Evolutionary conservation across 2,888 invertebrate species (phyloP).

Genomic region (Strigamia crassipes): DNA sequence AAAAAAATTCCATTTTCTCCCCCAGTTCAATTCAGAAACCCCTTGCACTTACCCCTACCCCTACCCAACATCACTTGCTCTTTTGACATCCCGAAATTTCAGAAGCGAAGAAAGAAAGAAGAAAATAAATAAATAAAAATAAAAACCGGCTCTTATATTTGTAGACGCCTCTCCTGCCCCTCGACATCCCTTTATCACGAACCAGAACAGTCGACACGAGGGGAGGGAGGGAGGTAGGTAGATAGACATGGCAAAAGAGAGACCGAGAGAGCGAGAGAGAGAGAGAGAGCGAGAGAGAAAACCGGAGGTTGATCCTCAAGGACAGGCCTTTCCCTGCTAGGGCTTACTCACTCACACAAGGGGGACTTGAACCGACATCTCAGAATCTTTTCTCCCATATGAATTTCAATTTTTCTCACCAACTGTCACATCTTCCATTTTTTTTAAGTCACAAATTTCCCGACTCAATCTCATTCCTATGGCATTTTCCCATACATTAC

Average conservation of each 20-base stretch:
- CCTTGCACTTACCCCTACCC: too few species aligned
- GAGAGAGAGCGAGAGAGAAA: not conserved
- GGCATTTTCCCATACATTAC: too few species aligned
- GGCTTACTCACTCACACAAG: not conserved
- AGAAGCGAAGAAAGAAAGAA: not conserved
- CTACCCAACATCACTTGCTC: too few species aligned
- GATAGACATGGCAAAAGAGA: not conserved
- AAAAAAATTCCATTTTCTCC: too few species aligned
- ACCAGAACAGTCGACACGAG: not conserved
- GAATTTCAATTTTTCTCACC: not conserved
- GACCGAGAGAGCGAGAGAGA: too few species aligned
- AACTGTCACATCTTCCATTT: too few species aligned
- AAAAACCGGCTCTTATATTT: not conserved
- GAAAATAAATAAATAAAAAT: not conserved
- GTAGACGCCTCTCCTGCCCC: constrained; percentile 5
- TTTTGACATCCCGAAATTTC: too few species aligned
- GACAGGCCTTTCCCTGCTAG: constrained; percentile 4
- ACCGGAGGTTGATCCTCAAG: constrained; percentile 4
- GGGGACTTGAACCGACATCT: not conserved
- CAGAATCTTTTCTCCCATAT: not conserved
- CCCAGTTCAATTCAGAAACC: too few species aligned
- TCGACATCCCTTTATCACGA: not conserved
- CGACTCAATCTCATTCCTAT: too few species aligned
- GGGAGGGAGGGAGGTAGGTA: not conserved
- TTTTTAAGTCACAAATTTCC: too few species aligned